Conservation (phyloP, 2,113 vertebrate species). For the Coptodon rendalli region DNA sequence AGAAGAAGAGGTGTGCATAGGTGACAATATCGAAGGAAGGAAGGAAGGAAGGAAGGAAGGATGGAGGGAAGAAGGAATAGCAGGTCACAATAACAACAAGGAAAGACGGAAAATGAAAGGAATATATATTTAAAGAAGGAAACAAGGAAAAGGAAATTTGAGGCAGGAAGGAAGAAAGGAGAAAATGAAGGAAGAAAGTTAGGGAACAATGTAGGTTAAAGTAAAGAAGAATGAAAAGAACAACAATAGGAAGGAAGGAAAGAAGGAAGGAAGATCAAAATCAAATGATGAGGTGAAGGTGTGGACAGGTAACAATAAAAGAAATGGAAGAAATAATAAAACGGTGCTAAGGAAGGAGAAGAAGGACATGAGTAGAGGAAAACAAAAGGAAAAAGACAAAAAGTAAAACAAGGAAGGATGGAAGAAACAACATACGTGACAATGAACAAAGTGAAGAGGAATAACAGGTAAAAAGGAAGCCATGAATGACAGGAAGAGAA, state of each 20-base stretch:
- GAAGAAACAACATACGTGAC: neutral
- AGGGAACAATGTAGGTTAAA: neutral
- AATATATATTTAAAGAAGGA: neutral
- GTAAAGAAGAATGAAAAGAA: neutral
- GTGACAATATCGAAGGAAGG: neutral
- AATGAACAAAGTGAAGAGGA: neutral
- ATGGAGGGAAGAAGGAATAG: neutral
- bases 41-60: neutral
- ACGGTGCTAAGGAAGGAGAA: neutral
- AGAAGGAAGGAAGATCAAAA: neutral
- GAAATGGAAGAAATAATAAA: neutral
- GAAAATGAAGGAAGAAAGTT: neutral
- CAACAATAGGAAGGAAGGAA: neutral
- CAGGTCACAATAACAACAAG: neutral
- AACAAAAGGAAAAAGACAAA: neutral
- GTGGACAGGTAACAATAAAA: neutral
- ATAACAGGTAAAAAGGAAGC: neutral
- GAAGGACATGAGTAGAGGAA: neutral
- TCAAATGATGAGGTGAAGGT: neutral
- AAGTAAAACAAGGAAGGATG: neutral
- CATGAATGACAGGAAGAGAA: neutral
- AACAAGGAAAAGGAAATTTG: neutral
- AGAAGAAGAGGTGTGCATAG: neutral
- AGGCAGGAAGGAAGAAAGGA: neutral
- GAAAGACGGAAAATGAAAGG: neutral